Evolutionary conservation across 1,140 invertebrate species (phyloP), one percentile per base, ranked within the genome.

Genomic region (Calosoma granatense): DNA sequence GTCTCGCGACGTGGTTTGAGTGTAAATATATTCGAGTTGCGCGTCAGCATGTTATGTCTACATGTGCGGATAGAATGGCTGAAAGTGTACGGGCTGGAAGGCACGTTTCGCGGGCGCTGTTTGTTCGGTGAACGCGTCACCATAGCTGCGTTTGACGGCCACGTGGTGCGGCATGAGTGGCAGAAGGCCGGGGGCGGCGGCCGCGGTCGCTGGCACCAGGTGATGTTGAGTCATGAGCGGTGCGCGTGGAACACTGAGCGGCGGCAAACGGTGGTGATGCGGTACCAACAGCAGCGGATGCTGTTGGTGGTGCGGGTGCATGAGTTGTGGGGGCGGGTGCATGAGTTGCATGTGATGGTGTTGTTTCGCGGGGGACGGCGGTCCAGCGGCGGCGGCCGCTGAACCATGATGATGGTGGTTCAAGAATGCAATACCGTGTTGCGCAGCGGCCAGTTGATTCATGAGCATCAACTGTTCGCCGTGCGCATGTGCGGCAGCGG

Each of bases 41-140:
- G n/a, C n/a, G n/a, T n/a, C n/a, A n/a, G n/a, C n/a, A n/a, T n/a
- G n/a, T n/a, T n/a, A n/a, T n/a, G n/a, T 53, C 76, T 76, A 78
- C 72, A 80, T 59, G 68, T 73, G 61, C 64, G 69, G 66, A 75
- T 79, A 61, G 73, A 60, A 81, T 55, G 22, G 75, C 54, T 55
- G 70, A 72, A 62, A 56, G 65, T 68, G 69, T n/a, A 72, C 65
- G 68, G 60, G 63, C 74, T 66, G 71, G 76, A 72, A 56, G 73
- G 68, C 55, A 65, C 72, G 58, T 72, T 76, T 58, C 66, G 72
- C 56, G 61, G 64, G 20, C 66, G 77, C 1, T 72, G 74, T 14
- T 78, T 61, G 22, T 72, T 74, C 9, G 70, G 78, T 60, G 71
- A 74, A 63, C 67, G 70, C 55, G 68, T 73, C 60, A 65, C 72